Evolutionary conservation across 1,140 invertebrate genomes (phyloP).

Genomic region (Aphidius ervi): DNA sequence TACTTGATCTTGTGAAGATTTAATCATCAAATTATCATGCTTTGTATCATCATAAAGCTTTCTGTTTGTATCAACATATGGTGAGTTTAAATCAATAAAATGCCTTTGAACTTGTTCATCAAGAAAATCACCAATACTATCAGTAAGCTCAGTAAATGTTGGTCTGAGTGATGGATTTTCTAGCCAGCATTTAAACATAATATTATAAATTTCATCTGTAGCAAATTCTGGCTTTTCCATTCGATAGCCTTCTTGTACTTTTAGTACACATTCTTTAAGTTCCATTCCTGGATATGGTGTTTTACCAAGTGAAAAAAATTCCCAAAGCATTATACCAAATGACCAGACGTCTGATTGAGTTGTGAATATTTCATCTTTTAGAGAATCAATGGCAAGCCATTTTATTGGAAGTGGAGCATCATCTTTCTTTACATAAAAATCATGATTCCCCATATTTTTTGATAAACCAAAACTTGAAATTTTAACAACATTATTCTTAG

Average conservation of each 20-base stretch:
- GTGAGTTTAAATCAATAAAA: slow-evolving; percentile 80
- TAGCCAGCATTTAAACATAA: slow-evolving; percentile 85
- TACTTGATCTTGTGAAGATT: slow-evolving; percentile 70
- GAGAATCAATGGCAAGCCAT: slow-evolving; percentile 81
- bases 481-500: slow-evolving; percentile 84
- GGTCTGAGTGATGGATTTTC: slow-evolving; percentile 73
- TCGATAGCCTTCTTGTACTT: slow-evolving; percentile 77
- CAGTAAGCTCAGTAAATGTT: slow-evolving; percentile 70
- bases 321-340: slow-evolving; percentile 91
- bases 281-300: slow-evolving; percentile 85
- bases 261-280: slow-evolving; percentile 67
- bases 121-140: slow-evolving; percentile 71
- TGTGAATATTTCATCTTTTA: slow-evolving; percentile 74
- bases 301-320: slow-evolving; percentile 84
- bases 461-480: slow-evolving; percentile 98
- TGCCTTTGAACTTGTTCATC: slow-evolving; percentile 79
- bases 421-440: slow-evolving; percentile 90
- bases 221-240: slow-evolving; percentile 81
- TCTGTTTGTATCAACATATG: slow-evolving; percentile 66
- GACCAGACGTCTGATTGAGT: slow-evolving; percentile 92
- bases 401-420: slow-evolving; percentile 75
- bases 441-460: slow-evolving; percentile 83
- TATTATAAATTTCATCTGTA: slow-evolving; percentile 70
- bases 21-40: slow-evolving; percentile 73
- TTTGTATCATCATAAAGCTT: slow-evolving; percentile 47